These are phyloP conservation scores for Lordiphosa mommai DNA, from an alignment of 1,140 invertebrate genomes.

Conservation along the genomic window DNA sequence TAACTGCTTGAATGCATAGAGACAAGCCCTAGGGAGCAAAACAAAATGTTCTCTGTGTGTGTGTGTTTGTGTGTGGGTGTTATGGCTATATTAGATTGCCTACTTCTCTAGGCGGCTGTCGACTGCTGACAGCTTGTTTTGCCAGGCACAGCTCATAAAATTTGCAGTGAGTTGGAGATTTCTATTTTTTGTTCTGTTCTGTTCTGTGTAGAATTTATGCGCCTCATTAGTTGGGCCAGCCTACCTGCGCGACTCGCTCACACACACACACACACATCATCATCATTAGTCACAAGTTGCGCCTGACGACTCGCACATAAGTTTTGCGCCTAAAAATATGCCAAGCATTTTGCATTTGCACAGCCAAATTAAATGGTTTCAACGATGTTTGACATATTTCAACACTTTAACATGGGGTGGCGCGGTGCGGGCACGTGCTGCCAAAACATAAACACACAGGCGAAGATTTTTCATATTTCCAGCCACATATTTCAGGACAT, in stretches of 20 bases:
- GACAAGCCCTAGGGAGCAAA: conserved; percentile 31
- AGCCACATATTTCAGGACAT: conserved; percentile 58
- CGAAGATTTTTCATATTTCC: conserved; percentile 70
- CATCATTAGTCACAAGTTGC: conserved; percentile 77
- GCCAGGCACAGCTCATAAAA: conserved; percentile 59
- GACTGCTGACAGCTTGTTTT: conserved; percentile 52
- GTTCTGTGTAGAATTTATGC: conserved; percentile 73
- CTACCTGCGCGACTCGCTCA: conserved; percentile 3
- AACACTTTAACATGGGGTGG: conserved; percentile 50
- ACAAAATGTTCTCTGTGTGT: not conserved
- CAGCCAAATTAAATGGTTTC: conserved; percentile 71
- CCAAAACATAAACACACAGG: conserved; percentile 28
- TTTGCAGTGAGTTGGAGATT: conserved; percentile 48
- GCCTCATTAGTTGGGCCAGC: conserved; percentile 71
- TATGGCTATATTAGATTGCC: conserved; percentile 19
- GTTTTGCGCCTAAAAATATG: conserved; percentile 65
- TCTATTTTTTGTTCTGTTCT: not conserved
- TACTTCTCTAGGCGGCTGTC: conserved; percentile 29
- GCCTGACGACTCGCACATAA: conserved; percentile 1
- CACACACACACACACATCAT: conserved; percentile 32
- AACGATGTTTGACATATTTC: conserved; percentile 73
- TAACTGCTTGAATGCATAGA: conserved; percentile 53
- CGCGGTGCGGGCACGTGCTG: conserved; percentile 26
- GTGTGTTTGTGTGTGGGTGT: conserved; percentile 7
- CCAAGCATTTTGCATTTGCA: conserved; percentile 60